A percentile compares a stretch with the other conserved stretches of the same genome.
phyloP scores from a whole-genome alignment of 2,113 vertebrate species.

The Promerops cafer region DNA sequence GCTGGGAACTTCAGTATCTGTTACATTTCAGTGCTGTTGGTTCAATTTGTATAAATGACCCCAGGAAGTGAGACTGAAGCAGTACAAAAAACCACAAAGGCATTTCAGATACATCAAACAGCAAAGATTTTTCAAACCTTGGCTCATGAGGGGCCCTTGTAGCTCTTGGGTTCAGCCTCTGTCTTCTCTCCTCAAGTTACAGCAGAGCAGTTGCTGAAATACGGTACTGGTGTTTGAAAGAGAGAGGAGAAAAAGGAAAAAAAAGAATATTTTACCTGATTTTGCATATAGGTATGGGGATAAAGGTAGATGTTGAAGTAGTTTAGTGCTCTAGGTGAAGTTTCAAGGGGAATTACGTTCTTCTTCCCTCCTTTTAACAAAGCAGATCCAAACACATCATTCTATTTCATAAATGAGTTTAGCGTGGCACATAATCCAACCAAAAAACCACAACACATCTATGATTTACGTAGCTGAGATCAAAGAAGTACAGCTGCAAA shows the following conservation, averaged over 20 bases:
- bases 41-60: neutral
- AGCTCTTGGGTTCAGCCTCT: neutral
- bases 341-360: neutral
- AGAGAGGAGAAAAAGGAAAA: no score
- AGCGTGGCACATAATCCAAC: constrained; percentile 14
- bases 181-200: neutral
- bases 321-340: neutral
- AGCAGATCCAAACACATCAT: neutral
- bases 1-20: neutral
- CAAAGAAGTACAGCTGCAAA: constrained; percentile 55
- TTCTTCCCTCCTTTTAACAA: neutral
- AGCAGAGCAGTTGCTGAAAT: neutral
- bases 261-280: neutral
- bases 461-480: constrained; percentile 66
- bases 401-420: constrained; percentile 42
- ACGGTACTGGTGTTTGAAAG: neutral
- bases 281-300: neutral
- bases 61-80: neutral
- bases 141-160: neutral
- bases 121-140: neutral
- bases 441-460: constrained; percentile 8
- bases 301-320: neutral
- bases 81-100: neutral
- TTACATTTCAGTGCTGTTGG: neutral
- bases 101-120: neutral